phyloP scores from a whole-genome alignment of 2,797 vertebrate species.

The Bovichtus variegatus region DNA sequence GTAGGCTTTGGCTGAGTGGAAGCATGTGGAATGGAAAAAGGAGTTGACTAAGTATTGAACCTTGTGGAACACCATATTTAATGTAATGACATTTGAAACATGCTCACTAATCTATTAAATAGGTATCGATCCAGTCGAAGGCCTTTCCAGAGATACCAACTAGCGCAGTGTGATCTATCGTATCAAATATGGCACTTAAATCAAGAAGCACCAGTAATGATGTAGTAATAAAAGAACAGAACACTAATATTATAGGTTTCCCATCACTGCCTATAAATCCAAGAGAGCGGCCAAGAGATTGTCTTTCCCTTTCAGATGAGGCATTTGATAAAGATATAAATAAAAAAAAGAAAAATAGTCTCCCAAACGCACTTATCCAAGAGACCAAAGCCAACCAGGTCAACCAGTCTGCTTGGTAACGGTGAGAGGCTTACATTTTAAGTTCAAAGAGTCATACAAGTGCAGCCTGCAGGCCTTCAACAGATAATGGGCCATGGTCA shows the following conservation, averaged over 20 bases:
- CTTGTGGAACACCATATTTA: background rate
- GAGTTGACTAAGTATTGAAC: background rate
- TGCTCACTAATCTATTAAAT: background rate
- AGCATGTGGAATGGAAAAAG: background rate
- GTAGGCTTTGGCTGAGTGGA: too few relatives aligned
- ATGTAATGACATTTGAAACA: background rate
- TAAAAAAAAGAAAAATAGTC: constrained; percentile 4
- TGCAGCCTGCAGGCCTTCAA: constrained; percentile 62
- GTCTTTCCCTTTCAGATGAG: background rate
- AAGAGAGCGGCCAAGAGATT: background rate
- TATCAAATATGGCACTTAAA: background rate
- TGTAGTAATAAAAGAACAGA: constrained; percentile 10
- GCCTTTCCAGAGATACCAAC: background rate
- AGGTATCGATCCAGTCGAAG: background rate
- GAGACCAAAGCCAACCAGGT: background rate
- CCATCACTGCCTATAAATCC: background rate
- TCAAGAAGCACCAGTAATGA: background rate
- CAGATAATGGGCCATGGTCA: constrained; percentile 60
- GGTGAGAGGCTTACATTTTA: constrained; percentile 34
- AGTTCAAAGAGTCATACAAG: constrained; percentile 62
- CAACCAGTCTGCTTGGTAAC: constrained; percentile 12
- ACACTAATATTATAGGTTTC: background rate
- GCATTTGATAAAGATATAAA: background rate
- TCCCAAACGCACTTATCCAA: background rate
- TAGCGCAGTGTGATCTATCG: background rate